These are phyloP conservation scores for Venustaconcha ellipsiformis DNA, from an alignment of 1,140 invertebrate genomes.

Conservation along the genomic window DNA sequence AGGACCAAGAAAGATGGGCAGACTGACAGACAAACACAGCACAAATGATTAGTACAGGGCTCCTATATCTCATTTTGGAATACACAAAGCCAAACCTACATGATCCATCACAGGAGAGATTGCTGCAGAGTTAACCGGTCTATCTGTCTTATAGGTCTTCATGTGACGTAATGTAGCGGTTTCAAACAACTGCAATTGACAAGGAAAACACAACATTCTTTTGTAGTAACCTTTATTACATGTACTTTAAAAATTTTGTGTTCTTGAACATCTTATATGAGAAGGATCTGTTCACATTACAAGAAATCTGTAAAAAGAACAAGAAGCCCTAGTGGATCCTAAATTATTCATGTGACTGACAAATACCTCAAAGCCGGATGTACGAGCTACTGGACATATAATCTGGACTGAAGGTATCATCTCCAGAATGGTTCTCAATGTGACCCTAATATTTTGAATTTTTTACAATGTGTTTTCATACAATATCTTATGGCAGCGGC, in stretches of 20 bases:
- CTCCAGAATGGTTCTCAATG: too few species aligned
- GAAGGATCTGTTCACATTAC: not conserved
- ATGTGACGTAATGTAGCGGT: slow-evolving; percentile 84
- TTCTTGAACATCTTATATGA: not conserved
- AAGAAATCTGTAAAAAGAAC: not conserved
- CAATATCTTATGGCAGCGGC: too few species aligned
- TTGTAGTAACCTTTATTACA: not conserved
- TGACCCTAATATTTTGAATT: too few species aligned
- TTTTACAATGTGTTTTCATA: too few species aligned
- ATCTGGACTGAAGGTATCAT: too few species aligned
- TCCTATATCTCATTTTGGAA: too few species aligned
- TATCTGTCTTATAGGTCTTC: slow-evolving; percentile 96
- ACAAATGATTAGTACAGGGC: too few species aligned
- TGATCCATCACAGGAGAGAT: slow-evolving; percentile 95
- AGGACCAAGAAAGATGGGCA: too few species aligned
- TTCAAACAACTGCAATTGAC: slow-evolving; percentile 81
- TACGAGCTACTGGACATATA: too few species aligned
- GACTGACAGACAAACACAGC: too few species aligned
- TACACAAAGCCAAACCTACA: slow-evolving; percentile 71
- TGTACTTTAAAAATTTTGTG: not conserved
- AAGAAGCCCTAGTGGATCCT: not conserved
- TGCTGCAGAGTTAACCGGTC: slow-evolving; percentile 96
- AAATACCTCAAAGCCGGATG: too few species aligned
- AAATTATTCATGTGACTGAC: not conserved
- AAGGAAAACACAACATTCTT: too few species aligned